phyloP scores from a whole-genome alignment of 1,140 invertebrate species.

The Drosophila sp. region DNA sequence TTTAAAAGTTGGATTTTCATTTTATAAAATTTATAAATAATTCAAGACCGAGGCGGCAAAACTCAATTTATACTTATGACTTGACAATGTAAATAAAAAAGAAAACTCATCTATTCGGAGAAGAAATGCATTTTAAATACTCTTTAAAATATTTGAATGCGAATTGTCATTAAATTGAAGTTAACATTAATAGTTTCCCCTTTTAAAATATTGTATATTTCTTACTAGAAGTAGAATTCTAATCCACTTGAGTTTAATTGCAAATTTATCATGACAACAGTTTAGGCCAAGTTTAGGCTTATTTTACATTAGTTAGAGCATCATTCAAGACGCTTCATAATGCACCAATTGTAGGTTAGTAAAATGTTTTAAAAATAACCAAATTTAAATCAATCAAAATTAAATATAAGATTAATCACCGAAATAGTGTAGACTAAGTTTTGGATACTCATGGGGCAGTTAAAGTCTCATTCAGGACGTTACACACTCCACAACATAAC shows the following conservation, averaged over 20 bases:
- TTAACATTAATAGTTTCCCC: too few relatives aligned
- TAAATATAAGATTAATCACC: background rate
- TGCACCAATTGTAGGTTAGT: too few relatives aligned
- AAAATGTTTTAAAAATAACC: background rate
- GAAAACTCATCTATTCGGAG: background rate
- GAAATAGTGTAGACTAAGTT: background rate
- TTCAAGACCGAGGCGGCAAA: constrained; percentile 32
- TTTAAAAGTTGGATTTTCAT: constrained; percentile 38
- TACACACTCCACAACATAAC: background rate
- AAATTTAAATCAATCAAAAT: background rate
- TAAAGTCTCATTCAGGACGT: background rate
- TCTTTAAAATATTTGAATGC: background rate
- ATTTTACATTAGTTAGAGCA: too few relatives aligned
- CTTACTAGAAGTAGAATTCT: too few relatives aligned
- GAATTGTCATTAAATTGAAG: too few relatives aligned
- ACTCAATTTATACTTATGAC: constrained; percentile 29
- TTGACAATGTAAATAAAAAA: constrained; percentile 9
- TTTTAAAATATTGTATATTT: too few relatives aligned
- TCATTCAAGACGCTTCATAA: background rate
- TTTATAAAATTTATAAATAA: constrained; percentile 36
- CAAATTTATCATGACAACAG: too few relatives aligned
- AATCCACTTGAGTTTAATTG: too few relatives aligned
- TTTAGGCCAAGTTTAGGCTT: too few relatives aligned
- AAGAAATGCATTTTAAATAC: background rate
- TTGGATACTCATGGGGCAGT: background rate